Conservation (phyloP, 1,140 invertebrate species). For the Anoplophora glabripennis region DNA sequence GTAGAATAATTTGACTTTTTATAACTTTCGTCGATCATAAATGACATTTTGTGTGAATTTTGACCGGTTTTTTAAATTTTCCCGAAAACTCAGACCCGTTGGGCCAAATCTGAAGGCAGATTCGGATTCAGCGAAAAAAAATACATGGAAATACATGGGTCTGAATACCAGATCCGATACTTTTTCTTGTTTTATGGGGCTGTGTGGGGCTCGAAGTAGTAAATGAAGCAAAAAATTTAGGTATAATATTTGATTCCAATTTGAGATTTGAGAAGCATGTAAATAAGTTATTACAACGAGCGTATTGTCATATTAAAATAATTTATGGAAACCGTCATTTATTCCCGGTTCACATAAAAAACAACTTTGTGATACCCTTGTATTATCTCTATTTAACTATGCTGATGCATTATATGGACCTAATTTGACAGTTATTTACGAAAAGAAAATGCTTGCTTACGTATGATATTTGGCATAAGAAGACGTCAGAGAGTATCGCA, state of each 20-base stretch:
- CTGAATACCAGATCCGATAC: too few relatives aligned
- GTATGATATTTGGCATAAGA: slow-evolving; percentile 8
- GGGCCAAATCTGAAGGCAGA: too few relatives aligned
- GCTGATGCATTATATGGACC: slow-evolving; percentile 7
- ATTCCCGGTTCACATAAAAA: neutral
- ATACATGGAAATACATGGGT: too few relatives aligned
- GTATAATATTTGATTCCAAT: neutral
- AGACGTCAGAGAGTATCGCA: neutral
- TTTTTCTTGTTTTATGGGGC: too few relatives aligned
- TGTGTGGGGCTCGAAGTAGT: neutral
- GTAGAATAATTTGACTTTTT: too few relatives aligned
- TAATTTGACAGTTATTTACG: slow-evolving; percentile 2
- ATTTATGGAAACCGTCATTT: slow-evolving; percentile 7
- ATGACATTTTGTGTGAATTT: too few relatives aligned
- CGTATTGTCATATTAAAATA: neutral
- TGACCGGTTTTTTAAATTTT: too few relatives aligned
- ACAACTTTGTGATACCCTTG: slow-evolving; percentile 6
- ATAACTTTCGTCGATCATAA: too few relatives aligned
- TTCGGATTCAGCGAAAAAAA: too few relatives aligned
- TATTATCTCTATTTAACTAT: slow-evolving; percentile 7
- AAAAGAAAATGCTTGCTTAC: slow-evolving; percentile 10
- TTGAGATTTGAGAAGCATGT: slow-evolving; percentile 4
- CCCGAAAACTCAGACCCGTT: too few relatives aligned
- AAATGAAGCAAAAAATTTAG: slow-evolving; percentile 4
- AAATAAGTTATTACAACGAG: slow-evolving; percentile 3